A percentile compares a stretch with the other conserved stretches of the same genome.
Conservation (phyloP, 1,140 invertebrate species). For the Lucilia cuprina region DNA sequence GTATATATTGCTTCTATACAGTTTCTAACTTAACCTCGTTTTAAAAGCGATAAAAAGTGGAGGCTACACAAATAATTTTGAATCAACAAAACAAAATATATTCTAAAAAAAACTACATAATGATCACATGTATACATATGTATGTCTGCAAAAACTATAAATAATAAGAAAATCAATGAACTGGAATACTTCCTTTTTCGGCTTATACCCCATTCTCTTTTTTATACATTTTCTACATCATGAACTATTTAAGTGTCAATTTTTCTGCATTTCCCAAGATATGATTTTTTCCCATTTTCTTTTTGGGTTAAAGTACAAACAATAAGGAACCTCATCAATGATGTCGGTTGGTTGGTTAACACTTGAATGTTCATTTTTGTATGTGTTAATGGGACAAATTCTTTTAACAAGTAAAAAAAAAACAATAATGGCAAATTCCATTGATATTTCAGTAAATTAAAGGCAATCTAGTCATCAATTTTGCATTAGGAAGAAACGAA, state of each 20-base stretch:
- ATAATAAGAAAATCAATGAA: not conserved
- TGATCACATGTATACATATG: too few relatives aligned
- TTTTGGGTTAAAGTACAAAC: not conserved
- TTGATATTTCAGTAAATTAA: not conserved
- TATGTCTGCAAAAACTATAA: too few relatives aligned
- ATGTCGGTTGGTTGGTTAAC: not conserved
- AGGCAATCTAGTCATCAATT: not conserved
- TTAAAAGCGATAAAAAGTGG: too few relatives aligned
- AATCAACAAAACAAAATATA: too few relatives aligned
- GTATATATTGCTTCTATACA: too few relatives aligned
- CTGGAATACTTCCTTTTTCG: not conserved
- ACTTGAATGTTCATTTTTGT: not conserved
- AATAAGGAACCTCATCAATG: not conserved
- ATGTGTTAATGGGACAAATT: not conserved
- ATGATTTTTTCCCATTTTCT: not conserved
- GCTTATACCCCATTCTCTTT: not conserved
- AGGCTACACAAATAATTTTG: too few relatives aligned
- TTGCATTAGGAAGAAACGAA: not conserved
- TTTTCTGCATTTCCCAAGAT: not conserved
- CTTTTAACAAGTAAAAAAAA: not conserved
- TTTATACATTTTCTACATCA: not conserved
- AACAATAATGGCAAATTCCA: not conserved
- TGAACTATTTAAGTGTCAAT: not conserved
- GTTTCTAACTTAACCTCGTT: too few relatives aligned
- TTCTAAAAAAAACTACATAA: too few relatives aligned